Base-by-base conservation (phyloP, 2,888 invertebrate species). In the Hermaeophaga mercurialis region DNA sequence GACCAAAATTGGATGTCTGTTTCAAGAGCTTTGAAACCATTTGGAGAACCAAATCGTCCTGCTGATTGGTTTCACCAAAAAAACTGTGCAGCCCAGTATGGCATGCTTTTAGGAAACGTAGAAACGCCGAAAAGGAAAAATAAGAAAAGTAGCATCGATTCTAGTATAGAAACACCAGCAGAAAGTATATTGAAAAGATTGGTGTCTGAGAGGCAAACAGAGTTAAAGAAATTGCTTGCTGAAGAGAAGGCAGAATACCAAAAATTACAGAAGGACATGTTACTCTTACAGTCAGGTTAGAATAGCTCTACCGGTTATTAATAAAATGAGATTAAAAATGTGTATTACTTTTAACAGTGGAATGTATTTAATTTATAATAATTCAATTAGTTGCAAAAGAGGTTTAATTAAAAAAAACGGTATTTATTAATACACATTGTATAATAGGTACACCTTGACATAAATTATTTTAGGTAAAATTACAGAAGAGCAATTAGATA, bases 1-100 rank as follows among this genome's bases (percentile, higher is more conserved):
- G 94, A 94, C 74, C 93, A 93, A 75, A 92, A 96, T 77, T 94
- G 94, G 94, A 87, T 91, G 82, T 88, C 92, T 0, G 93, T 94
- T 1, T 91, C 91, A 43, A 80, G 92, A 31, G 84, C 89, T 0
- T 76, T 94, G 7, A 90, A 90, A 79, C 85, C 89, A 9, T 87
- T 89, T 64, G 86, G 86, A 9, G 91, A 92, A 66, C 80, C 88
- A 38, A 87, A 86, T 66, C 80, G 91, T 55, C 91, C 89, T 0
- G 78, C 82, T 0, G 95, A 91, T 72, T 95, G 91, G 94, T 95
- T 94, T 73, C 93, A 93, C 0, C 93, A 92, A 72, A 91, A 90
- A 76, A 88, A 88, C 65, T 96, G 96, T 79, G 94, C 94, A 0
- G 85, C 91, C 0, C 96, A 96, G 71, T 96, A 95, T 77, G 88